Conservation (phyloP, 2,888 invertebrate genomes). For the Didymodactylos carnosus region DNA sequence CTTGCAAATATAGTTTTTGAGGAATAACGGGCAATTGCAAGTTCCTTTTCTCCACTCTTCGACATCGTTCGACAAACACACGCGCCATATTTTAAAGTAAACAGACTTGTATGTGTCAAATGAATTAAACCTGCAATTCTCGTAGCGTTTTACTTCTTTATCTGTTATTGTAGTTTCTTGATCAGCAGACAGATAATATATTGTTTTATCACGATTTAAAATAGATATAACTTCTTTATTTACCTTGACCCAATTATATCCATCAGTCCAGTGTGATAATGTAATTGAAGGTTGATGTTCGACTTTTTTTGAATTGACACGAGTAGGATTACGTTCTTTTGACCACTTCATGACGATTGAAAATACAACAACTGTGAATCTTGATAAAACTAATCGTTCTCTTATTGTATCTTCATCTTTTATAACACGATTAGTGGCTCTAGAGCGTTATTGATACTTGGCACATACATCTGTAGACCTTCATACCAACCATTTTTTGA, state of each 20-base stretch:
- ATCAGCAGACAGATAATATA: neutral
- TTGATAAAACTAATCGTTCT: neutral
- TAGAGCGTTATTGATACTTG: neutral
- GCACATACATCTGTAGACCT: neutral
- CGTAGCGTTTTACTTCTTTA: neutral
- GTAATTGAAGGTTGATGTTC: neutral
- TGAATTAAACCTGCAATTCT: neutral
- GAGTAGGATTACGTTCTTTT: neutral
- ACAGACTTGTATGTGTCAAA: neutral
- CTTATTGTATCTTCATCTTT: neutral
- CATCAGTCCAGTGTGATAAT: neutral
- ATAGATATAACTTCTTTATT: neutral
- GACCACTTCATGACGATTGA: neutral
- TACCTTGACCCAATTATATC: neutral
- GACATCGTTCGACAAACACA: neutral
- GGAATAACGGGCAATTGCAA: constrained; percentile 1
- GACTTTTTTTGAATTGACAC: neutral
- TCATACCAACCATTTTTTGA: neutral
- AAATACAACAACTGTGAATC: neutral
- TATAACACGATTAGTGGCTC: neutral
- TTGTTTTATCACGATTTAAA: neutral
- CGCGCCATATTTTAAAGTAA: neutral
- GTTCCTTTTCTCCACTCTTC: neutral
- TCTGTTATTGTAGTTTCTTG: neutral
- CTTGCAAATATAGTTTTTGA: constrained; percentile 1